These are phyloP conservation scores for Calypte anna DNA, from an alignment of 2,113 vertebrate genomes.

Conservation along the genomic window DNA sequence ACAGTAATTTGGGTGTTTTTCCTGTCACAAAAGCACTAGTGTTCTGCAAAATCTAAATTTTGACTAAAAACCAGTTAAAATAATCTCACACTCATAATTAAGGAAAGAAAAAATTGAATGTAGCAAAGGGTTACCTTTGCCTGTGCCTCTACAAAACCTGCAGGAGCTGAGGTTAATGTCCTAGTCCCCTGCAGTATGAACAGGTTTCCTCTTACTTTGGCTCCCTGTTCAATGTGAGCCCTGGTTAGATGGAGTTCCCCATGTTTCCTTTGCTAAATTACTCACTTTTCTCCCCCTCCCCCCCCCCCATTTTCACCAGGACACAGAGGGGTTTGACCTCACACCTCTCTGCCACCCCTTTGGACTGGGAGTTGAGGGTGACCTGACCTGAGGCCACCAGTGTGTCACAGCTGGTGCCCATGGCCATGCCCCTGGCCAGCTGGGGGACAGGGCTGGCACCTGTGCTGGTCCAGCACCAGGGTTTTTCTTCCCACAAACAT, in stretches of 20 bases:
- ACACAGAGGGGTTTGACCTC: background rate
- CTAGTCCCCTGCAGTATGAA: rapidly evolving
- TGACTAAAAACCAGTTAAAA: background rate
- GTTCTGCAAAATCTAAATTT: background rate
- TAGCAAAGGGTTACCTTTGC: background rate
- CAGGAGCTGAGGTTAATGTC: background rate
- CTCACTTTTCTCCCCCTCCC: background rate
- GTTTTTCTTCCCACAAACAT: background rate
- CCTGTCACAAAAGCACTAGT: background rate
- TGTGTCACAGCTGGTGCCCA: rapidly evolving
- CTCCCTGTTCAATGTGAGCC: background rate
- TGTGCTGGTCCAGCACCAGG: rapidly evolving
- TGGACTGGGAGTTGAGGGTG: background rate
- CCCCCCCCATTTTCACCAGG: background rate
- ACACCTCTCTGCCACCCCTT: background rate
- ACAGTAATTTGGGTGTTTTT: background rate
- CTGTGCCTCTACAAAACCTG: background rate
- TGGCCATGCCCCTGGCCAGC: rapidly evolving
- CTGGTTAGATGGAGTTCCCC: background rate
- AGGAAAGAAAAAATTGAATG: background rate
- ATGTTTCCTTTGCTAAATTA: background rate
- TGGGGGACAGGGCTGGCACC: rapidly evolving
- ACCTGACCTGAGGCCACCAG: no score
- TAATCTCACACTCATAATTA: background rate
- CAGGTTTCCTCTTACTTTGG: background rate